Evolutionary conservation across 2,113 vertebrate species (phyloP).

Genomic region (Notarius lentiginosus): DNA sequence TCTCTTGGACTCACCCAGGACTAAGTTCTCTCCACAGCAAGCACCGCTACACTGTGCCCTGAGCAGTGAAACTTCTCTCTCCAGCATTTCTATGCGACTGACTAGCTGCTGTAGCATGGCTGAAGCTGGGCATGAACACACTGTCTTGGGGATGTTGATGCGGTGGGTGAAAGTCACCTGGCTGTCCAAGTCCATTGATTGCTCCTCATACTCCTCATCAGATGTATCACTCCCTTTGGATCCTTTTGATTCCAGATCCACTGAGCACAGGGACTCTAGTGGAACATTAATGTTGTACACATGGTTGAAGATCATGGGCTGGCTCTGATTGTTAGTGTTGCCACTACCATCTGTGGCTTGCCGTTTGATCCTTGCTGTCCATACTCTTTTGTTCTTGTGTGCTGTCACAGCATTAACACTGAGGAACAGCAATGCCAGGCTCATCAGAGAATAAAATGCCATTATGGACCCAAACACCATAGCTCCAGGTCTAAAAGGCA

Average conservation of each 20-base stretch:
- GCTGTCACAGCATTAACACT: conserved; percentile 58
- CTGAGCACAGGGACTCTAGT: conserved; percentile 85
- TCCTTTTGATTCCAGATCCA: conserved; percentile 79
- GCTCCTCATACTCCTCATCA: conserved; percentile 80
- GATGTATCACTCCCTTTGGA: conserved; percentile 68
- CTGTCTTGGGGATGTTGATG: conserved; percentile 93
- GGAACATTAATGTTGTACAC: conserved; percentile 96
- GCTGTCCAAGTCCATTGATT: conserved; percentile 86
- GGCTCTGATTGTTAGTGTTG: conserved; percentile 75
- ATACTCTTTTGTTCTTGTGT: conserved; percentile 66
- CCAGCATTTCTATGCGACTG: conserved; percentile 91
- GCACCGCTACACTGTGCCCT: conserved; percentile 84
- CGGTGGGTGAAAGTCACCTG: conserved; percentile 95
- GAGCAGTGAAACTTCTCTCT: conserved; percentile 90
- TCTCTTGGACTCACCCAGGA: conserved; percentile 79
- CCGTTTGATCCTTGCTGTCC: conserved; percentile 71
- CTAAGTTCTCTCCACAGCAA: conserved; percentile 86
- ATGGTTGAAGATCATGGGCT: conserved; percentile 91
- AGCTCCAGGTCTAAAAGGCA: conserved; percentile 37
- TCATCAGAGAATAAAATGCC: conserved; percentile 57
- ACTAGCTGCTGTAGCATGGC: conserved; percentile 85
- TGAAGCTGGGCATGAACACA: conserved; percentile 81
- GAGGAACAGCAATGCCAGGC: conserved; percentile 57
- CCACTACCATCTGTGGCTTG: conserved; percentile 65
- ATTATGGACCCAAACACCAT: conserved; percentile 52